phyloP scores from a whole-genome alignment of 2,888 invertebrate genomes.

The Oegoconia quadripuncta region DNA sequence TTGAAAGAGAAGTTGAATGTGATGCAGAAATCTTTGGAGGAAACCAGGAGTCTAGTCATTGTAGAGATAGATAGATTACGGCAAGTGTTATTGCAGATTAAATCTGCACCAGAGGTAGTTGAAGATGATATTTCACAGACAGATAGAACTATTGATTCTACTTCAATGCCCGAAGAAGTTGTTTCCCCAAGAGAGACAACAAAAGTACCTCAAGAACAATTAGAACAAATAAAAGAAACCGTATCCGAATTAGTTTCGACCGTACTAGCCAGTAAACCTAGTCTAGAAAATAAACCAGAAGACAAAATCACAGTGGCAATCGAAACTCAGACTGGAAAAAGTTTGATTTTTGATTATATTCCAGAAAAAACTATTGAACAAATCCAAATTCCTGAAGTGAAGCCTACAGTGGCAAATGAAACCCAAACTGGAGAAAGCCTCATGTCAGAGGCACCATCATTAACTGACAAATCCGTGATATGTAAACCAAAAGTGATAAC shows the following conservation, averaged over 20 bases:
- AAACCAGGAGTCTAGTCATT: constrained; percentile 81
- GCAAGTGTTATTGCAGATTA: constrained; percentile 62
- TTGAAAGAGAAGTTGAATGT: constrained; percentile 78
- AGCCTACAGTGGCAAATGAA: constrained; percentile 65
- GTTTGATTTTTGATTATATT: constrained; percentile 17
- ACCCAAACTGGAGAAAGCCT: constrained; percentile 84
- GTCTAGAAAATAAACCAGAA: constrained; percentile 20
- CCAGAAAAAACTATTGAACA: constrained; percentile 5
- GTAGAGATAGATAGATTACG: constrained; percentile 78
- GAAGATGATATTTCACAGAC: constrained; percentile 76
- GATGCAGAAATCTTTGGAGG: constrained; percentile 77
- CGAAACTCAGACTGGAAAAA: constrained; percentile 20
- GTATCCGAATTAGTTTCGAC: constrained; percentile 19
- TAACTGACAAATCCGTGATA: constrained; percentile 63
- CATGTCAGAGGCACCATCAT: constrained; percentile 58
- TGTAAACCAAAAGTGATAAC: constrained; percentile 53
- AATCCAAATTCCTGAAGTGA: constrained; percentile 31
- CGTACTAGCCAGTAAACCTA: constrained; percentile 39
- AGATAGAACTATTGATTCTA: constrained; percentile 83
- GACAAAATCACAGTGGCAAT: constrained; percentile 16
- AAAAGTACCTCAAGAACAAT: constrained; percentile 15
- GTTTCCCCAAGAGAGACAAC: constrained; percentile 53
- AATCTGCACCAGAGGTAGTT: constrained; percentile 48
- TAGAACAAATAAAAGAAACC: constrained; percentile 17
- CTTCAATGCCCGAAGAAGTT: constrained; percentile 86